Evolutionary conservation across 2,888 invertebrate species (phyloP).

Genomic region (Macaria liturata): DNA sequence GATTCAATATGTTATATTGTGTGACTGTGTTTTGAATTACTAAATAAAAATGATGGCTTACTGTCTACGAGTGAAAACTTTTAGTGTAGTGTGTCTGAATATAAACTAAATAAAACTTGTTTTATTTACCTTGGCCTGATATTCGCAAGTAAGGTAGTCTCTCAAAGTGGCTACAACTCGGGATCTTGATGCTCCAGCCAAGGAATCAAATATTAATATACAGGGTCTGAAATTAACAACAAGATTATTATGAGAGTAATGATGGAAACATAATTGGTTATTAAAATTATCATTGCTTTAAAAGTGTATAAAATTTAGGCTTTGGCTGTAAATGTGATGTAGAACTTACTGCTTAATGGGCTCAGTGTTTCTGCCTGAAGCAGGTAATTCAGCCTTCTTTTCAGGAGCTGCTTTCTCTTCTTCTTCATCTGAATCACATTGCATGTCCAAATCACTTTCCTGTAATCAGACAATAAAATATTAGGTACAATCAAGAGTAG

Average conservation of each 20-base stretch:
- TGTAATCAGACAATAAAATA: slow-evolving; percentile 41
- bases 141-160: slow-evolving; percentile 95
- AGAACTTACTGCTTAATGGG: slow-evolving; percentile 86
- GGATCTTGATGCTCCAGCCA: slow-evolving; percentile 91
- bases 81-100: too few relatives aligned
- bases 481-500: not conserved
- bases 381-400: slow-evolving; percentile 61
- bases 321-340: too few relatives aligned
- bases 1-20: too few relatives aligned
- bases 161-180: slow-evolving; percentile 94
- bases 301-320: too few relatives aligned
- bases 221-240: slow-evolving; percentile 87
- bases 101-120: not conserved
- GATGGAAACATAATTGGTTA: too few relatives aligned
- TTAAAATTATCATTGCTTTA: too few relatives aligned
- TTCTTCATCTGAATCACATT: slow-evolving; percentile 78
- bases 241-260: too few relatives aligned
- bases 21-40: not conserved
- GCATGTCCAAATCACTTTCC: slow-evolving; percentile 82
- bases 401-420: slow-evolving; percentile 58
- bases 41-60: slow-evolving; percentile 4
- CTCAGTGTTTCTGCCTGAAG: slow-evolving; percentile 60
- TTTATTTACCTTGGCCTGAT: slow-evolving; percentile 86
- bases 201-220: slow-evolving; percentile 97
- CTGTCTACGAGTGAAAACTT: not conserved